Evolutionary conservation across 2,888 invertebrate genomes (phyloP).

Genomic region (Stramonita haemastoma): DNA sequence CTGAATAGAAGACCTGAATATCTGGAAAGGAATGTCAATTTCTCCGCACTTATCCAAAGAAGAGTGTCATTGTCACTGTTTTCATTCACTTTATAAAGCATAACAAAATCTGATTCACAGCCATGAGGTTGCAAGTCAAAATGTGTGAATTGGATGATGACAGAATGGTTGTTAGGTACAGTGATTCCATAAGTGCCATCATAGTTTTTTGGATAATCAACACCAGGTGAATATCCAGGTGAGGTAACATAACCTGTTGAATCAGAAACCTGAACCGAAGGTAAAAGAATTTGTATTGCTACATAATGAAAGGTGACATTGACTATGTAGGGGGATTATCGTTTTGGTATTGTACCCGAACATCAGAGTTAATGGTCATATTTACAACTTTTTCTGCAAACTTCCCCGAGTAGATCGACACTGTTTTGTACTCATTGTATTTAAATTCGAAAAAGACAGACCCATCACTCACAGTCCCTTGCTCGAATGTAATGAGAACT

Average conservation of each 20-base stretch:
- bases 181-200: conserved; percentile 6
- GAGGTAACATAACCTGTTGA: not conserved
- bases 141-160: not conserved
- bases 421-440: not conserved
- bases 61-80: not conserved
- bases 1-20: conserved; percentile 12
- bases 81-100: not conserved
- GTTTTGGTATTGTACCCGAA: not conserved
- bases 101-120: not conserved
- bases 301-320: not conserved
- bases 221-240: not conserved
- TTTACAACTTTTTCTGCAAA: not conserved
- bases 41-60: not conserved
- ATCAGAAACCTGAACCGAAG: not conserved
- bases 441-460: not conserved
- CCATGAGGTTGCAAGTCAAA: not conserved
- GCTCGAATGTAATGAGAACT: not conserved
- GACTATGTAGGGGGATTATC: not conserved
- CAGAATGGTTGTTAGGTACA: conserved; percentile 8
- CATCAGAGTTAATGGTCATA: not conserved
- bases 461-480: not conserved
- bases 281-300: not conserved
- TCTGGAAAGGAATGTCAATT: not conserved
- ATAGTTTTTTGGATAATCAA: not conserved
- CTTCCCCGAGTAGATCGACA: not conserved